Evolutionary conservation across 1,140 invertebrate species (phyloP).

Genomic region (Globodera rostochiensis): DNA sequence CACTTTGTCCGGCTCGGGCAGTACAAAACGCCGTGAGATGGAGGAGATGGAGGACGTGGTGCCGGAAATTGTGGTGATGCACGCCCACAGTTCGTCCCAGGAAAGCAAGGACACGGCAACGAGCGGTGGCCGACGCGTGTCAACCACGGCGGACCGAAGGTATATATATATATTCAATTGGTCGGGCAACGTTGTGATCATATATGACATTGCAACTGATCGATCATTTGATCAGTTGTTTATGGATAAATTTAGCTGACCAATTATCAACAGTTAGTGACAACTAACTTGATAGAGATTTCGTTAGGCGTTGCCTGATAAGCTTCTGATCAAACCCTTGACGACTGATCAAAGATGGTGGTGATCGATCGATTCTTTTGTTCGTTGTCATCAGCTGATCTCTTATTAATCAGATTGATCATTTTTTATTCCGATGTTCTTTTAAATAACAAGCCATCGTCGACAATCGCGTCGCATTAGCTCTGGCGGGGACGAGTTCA

Average conservation of each 20-base stretch:
- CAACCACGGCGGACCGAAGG: not conserved
- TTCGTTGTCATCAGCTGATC: too few species aligned
- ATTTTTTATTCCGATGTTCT: not conserved
- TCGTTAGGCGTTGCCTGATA: too few species aligned
- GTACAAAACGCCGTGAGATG: conserved; percentile 29
- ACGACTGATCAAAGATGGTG: too few species aligned
- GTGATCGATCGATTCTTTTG: too few species aligned
- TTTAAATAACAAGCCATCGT: conserved; percentile 24
- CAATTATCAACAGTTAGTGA: too few species aligned
- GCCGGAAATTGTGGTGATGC: conserved; percentile 56
- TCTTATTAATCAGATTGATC: not conserved
- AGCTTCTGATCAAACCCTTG: too few species aligned
- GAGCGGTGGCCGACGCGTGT: conserved; percentile 20
- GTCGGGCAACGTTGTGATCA: too few species aligned
- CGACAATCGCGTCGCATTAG: conserved; percentile 34
- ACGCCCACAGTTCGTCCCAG: conserved; percentile 46
- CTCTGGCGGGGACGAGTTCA: conserved; percentile 28
- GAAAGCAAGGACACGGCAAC: conserved; percentile 39
- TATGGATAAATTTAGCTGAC: not conserved
- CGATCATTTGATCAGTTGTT: not conserved
- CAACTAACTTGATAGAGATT: too few species aligned
- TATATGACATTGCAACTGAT: not conserved
- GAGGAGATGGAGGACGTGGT: conserved; percentile 39
- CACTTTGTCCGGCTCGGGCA: not conserved
- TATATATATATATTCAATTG: not conserved